Base-by-base conservation (phyloP, 2,113 vertebrate species). In the Pyrgilauda ruficollis region DNA sequence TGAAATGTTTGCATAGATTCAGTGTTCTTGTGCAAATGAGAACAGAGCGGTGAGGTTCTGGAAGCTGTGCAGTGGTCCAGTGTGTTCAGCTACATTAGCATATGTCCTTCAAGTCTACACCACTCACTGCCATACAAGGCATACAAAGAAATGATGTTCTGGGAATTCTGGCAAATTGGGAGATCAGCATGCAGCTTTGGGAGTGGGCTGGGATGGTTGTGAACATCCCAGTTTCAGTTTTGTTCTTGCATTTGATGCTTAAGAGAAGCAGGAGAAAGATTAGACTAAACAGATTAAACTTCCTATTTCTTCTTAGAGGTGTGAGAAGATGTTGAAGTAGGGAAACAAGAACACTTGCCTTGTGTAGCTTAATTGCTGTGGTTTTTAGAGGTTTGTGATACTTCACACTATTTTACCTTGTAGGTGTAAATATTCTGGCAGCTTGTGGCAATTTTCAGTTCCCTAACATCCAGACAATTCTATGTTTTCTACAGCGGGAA, bases 81-180 rank as follows among this genome's bases (percentile, higher is more conserved):
- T n/a, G 26, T 67, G 37, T 68, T 87, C 59, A 53, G 50, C 41
- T 81, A 17, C 74, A 24, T 74, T 28, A 12, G 15, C 0, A 0
- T 37, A 4, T 44, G 47, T n/a, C 35, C 52, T 77, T 67, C 50
- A 22, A 6, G 13, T 39, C 16, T 72, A 0, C 46, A 66, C 13
- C 0, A 0, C 19, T 56, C 20, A 10, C 3, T 2, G 9, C 10
- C 30, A 18, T 61, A 63, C 15, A 56, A 16, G 39, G 8, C 63
- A 13, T 11, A 27, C 12, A 56, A 76, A 67, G 27, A 70, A 70
- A 63, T 78, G 0, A 35, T 59, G 24, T 26, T 87, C 39, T 75
- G 43, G 27, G 72, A 59, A 31, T 47, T 74, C 19, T 84, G n/a
- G 35, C 49, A 64, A 33, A 39, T 21, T 81, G 27, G 23, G 64